Evolutionary conservation across 2,888 invertebrate genomes (phyloP), one percentile per base, ranked within the genome.

Genomic region (Sphecodes monilicornis): DNA sequence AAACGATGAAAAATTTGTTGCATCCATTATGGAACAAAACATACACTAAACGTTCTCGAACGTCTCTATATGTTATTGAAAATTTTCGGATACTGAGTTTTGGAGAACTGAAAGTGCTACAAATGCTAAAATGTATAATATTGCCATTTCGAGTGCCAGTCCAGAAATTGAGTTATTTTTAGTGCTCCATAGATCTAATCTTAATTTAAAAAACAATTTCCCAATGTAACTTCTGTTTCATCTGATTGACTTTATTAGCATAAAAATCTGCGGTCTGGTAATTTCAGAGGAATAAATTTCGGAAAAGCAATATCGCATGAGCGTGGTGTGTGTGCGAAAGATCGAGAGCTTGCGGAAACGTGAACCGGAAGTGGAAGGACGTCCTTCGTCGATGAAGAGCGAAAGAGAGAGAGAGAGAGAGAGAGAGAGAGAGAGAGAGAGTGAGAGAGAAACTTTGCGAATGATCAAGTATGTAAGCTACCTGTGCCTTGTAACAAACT

Each of bases 401-500:
- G 60, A 32, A 0, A 16, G 60, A 32, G 32, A 64, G 60, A 32
- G 32, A 32, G 60, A 32, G 32, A n/a, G 54, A 54, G 54, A 54
- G 54, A 22, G n/a, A 54, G 54, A n/a, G 54, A 22, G 50, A 50
- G 50, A 50, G 18, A 50, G 26, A 10, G 22, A 32, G 64, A 66
- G 36, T 8, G 22, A 36, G 36, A 22, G 36, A 18, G 36, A 76
- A 86, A 77, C 5, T 36, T 60, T 78, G 82, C 83, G 82, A 90
- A 90, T 92, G 91, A 93, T 92, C 93, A 46, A 91, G 94, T 93
- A 93, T 94, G 94, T 94, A 93, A 94, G 94, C 94, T 94, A 94
- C 94, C 93, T 94, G 94, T 94, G 94, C 94, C 94, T 94, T 94
- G 94, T 94, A 94, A 94, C 93, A 93, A 94, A 93, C 93, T 94